Evolutionary conservation across 1,140 invertebrate species (phyloP), one percentile per base, ranked within the genome.

Genomic region (Drosophila kanapiae): DNA sequence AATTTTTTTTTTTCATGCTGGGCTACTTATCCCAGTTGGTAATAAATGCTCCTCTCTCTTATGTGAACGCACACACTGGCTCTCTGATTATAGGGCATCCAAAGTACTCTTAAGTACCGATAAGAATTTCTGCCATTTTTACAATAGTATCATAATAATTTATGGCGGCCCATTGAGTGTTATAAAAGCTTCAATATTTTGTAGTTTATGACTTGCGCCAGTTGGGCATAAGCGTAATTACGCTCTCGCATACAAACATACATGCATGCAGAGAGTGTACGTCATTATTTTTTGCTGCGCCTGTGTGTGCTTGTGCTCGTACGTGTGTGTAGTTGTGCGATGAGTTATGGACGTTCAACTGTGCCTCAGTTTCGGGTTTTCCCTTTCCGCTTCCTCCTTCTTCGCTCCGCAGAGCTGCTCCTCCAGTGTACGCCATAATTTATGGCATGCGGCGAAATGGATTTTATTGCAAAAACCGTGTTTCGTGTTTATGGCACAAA

Each of bases 181-280:
- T 91, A 91, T 91, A 91, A 91, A 91, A 91, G 75, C 90, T 90
- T 91, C 90, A 91, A 91, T 91, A 91, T 91, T 91, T 83, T 80
- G 80, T 91, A 91, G 90, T 91, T 91, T 91, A 91, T 91, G 85
- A 83, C 86, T 82, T 91, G 78, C 81, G 78, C 85, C 85, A 80
- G 81, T 87, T 84, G 85, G 77, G 85, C 78, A 75, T 85, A 79
- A 83, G 85, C 75, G 84, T 90, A 88, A 88, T 88, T 88, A 88
- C 84, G 67, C 71, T 75, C 71, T 48, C 23, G 23, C 57, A 54
- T 27, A 67, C 63, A 67, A 29, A 51, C 45, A 65, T 35, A 67
- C 63, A 67, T 33, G 51, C 45, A 65, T 35, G 60, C 51, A 85
- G 80, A 85, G 80, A 67, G 63, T 67, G 72, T 80, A 88, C 83